Conservation (phyloP, 2,113 vertebrate species). For the Mesembrinibis cayennensis region DNA sequence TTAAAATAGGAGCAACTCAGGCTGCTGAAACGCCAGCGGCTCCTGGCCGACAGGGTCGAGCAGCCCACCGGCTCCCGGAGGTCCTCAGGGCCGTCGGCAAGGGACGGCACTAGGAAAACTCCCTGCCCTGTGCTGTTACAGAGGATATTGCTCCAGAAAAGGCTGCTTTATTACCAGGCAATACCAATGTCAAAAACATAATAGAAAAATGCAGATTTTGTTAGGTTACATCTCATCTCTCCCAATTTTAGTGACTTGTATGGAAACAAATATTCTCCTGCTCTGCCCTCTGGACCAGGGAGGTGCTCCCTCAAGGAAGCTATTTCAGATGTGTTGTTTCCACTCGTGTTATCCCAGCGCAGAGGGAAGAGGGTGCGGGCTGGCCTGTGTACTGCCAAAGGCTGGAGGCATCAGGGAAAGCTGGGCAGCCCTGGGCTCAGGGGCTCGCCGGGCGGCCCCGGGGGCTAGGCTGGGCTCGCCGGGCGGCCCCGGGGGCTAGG, state of each 20-base stretch:
- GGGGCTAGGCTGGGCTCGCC: not conserved
- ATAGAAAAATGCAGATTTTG: not conserved
- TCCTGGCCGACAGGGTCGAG: rapidly evolving
- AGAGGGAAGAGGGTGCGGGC: rapidly evolving
- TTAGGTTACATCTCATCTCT: not conserved
- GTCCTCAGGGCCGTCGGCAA: rapidly evolving
- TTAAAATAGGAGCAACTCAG: rapidly evolving
- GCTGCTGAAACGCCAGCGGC: not conserved
- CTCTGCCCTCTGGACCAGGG: rapidly evolving
- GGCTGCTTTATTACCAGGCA: not conserved
- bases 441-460: not conserved
- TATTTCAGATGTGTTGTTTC: not conserved
- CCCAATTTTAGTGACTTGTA: not conserved
- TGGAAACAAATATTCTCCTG: not conserved
- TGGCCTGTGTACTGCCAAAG: not conserved
- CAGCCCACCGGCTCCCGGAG: rapidly evolving
- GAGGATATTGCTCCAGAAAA: not conserved
- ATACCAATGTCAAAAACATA: not conserved
- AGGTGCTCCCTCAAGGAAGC: not conserved
- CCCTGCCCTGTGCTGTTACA: not conserved
- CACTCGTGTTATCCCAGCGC: rapidly evolving
- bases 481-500: not conserved
- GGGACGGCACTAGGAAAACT: not conserved
- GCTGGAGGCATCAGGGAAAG: not conserved
- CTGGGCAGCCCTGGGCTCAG: rapidly evolving